Percentiles rank a stretch among this genome's conserved stretches.
phyloP scores from a whole-genome alignment of 2,797 vertebrate genomes.

The Schizothorax lantsangensis region DNA sequence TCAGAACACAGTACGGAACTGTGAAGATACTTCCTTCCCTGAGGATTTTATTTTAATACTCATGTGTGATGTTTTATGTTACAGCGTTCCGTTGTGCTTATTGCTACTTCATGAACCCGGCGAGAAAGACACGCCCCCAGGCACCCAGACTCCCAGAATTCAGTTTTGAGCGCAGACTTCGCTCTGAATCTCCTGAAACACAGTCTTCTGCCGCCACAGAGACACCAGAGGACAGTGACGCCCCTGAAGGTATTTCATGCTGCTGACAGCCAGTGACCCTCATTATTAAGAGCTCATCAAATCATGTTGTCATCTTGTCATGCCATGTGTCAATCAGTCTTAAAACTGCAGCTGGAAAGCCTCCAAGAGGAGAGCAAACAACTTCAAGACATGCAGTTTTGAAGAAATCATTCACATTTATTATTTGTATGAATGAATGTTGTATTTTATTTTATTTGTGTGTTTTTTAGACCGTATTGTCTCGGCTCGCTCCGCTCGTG shows the following conservation, averaged over 20 bases:
- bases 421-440: conserved; percentile 26
- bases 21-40: not conserved
- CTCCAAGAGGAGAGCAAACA: not conserved
- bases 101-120: conserved; percentile 96
- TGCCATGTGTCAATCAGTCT: conserved; percentile 1
- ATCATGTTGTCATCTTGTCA: conserved; percentile 8
- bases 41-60: not conserved
- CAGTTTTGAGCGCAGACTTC: conserved; percentile 84
- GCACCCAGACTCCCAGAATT: conserved; percentile 93
- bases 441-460: conserved; percentile 31
- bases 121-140: conserved; percentile 93
- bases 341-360: not conserved
- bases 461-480: conserved; percentile 54
- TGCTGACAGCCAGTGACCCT: not conserved
- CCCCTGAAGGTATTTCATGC: conserved; percentile 74
- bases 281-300: not conserved
- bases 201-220: conserved; percentile 65
- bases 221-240: conserved; percentile 75
- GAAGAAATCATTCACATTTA: conserved; percentile 11
- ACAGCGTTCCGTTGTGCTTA: conserved; percentile 95
- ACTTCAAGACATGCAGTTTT: not conserved
- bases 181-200: conserved; percentile 71
- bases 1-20: not conserved
- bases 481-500: conserved; percentile 64
- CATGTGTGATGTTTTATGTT: not conserved